Evolutionary conservation across 2,797 vertebrate species (phyloP).

Genomic region (Acrossocheilus fasciatus): DNA sequence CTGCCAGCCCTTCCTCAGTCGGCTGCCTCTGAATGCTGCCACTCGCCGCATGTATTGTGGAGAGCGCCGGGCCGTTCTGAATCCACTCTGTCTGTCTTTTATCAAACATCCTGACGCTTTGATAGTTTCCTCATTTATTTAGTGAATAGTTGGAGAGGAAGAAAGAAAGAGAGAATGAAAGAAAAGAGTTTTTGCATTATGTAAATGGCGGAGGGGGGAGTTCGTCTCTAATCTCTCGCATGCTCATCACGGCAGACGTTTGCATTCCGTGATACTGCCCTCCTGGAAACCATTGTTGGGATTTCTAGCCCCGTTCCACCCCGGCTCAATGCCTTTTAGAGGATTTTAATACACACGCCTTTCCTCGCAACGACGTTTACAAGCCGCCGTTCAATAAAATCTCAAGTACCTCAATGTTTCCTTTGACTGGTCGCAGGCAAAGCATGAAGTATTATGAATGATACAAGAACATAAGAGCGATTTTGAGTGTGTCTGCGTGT

Average conservation of each 20-base stretch:
- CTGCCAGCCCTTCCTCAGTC: conserved; percentile 80
- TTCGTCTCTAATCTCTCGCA: conserved; percentile 81
- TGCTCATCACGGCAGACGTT: conserved; percentile 81
- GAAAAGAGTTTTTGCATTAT: conserved; percentile 82
- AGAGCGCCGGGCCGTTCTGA: conserved; percentile 79
- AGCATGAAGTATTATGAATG: conserved; percentile 62
- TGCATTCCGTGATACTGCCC: conserved; percentile 76
- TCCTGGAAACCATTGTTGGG: conserved; percentile 79
- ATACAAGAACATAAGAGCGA: conserved; percentile 49
- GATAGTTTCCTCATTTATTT: conserved; percentile 88
- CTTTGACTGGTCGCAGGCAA: conserved; percentile 64
- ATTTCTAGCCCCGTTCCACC: conserved; percentile 66
- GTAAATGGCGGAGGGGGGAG: conserved; percentile 79
- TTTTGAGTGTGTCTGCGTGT: conserved; percentile 32
- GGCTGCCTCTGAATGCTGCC: conserved; percentile 78
- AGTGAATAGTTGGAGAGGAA: conserved; percentile 79
- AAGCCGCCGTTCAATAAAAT: conserved; percentile 75
- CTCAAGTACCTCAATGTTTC: conserved; percentile 67
- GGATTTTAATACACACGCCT: conserved; percentile 77
- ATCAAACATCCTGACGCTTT: conserved; percentile 77
- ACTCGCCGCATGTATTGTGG: conserved; percentile 75
- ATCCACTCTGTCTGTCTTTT: conserved; percentile 79
- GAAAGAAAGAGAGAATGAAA: conserved; percentile 44
- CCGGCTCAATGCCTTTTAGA: conserved; percentile 72
- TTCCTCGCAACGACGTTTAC: conserved; percentile 78